A percentile compares a stretch with the other conserved stretches of the same genome.
phyloP scores from a whole-genome alignment of 2,113 vertebrate genomes.

The Vicugna pacos region DNA sequence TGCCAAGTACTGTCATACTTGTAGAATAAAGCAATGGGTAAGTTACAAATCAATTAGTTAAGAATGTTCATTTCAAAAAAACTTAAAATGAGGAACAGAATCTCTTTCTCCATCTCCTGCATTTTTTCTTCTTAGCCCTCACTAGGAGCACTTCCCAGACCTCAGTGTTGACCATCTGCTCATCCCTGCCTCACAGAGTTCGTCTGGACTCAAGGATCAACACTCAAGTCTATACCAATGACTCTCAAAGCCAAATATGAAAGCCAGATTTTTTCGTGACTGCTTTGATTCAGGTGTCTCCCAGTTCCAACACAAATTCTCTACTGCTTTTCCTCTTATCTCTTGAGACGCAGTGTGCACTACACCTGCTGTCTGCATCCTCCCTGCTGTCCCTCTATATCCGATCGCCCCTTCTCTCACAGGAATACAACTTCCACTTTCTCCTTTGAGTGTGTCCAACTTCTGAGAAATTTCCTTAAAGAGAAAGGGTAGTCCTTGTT shows the following conservation, averaged over 20 bases:
- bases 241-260: not conserved
- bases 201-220: not conserved
- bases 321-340: not conserved
- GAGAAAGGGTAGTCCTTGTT: not conserved
- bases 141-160: not conserved
- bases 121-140: not conserved
- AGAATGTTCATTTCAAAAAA: not conserved
- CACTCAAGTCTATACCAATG: not conserved
- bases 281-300: not conserved
- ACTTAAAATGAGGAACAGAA: not conserved
- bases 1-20: not conserved
- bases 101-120: not conserved
- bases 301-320: not conserved
- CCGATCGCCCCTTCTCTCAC: not conserved
- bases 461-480: slow-evolving; percentile 14
- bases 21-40: not conserved
- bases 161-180: not conserved
- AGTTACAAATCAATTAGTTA: slow-evolving; percentile 10
- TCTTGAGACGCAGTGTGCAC: not conserved
- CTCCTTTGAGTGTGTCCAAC: not conserved
- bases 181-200: not conserved
- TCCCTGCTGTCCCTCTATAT: not conserved
- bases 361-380: not conserved
- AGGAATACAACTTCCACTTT: not conserved
- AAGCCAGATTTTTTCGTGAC: not conserved